Evolutionary conservation across 2,113 vertebrate genomes (phyloP).

Genomic region (Euleptes europaea): DNA sequence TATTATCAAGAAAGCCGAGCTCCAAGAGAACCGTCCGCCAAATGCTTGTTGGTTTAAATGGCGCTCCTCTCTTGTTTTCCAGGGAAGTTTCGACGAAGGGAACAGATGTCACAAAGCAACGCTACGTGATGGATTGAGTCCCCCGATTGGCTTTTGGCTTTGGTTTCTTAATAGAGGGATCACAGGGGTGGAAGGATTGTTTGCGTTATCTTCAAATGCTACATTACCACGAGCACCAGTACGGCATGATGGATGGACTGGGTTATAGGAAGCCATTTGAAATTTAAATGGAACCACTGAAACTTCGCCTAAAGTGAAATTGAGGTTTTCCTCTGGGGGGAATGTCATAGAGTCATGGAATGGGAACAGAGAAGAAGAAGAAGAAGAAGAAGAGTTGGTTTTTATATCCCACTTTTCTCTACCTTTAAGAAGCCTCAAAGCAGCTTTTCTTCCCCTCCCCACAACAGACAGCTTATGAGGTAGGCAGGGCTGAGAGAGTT

Average conservation of each 20-base stretch:
- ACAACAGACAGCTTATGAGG: too few relatives aligned
- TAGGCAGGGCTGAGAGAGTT: too few relatives aligned
- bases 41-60: slow-evolving; percentile 30
- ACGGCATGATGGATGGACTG: not conserved
- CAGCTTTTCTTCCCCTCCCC: too few relatives aligned
- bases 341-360: not conserved
- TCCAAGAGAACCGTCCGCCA: slow-evolving; percentile 25
- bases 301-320: not conserved
- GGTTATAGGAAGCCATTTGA: not conserved
- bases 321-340: not conserved
- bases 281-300: not conserved
- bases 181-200: not conserved
- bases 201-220: not conserved
- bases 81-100: not conserved
- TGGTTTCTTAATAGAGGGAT: not conserved
- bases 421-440: too few relatives aligned
- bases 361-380: too few relatives aligned
- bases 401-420: too few relatives aligned
- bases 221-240: not conserved
- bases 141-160: too few relatives aligned
- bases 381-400: too few relatives aligned
- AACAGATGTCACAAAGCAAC: not conserved
- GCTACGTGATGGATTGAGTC: not conserved
- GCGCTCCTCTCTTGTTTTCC: not conserved
- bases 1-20: slow-evolving; percentile 65